These are phyloP conservation scores for Neolamprologus caudopunctatus DNA, from an alignment of 2,113 vertebrate genomes.

Conservation along the genomic window DNA sequence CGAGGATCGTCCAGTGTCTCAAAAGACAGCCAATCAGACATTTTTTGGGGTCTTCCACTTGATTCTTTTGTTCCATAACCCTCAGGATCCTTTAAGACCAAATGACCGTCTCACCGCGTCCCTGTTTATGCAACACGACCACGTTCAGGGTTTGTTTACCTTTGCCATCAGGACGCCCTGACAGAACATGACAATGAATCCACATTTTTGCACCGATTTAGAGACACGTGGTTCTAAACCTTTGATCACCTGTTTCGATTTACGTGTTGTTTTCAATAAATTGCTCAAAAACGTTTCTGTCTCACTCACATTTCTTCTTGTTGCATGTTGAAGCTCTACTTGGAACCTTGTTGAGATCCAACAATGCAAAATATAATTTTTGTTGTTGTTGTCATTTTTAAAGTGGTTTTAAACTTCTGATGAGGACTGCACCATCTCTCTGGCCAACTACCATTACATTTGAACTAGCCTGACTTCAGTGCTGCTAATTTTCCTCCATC, in stretches of 20 bases:
- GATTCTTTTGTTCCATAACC: not conserved
- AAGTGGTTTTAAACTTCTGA: not conserved
- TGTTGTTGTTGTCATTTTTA: not conserved
- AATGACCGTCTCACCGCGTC: accelerated
- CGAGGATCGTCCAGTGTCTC: not conserved
- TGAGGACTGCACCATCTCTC: not conserved
- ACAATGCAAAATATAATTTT: not conserved
- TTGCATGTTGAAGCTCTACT: not conserved
- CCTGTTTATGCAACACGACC: not conserved
- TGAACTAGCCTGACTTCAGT: not conserved
- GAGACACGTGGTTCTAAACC: accelerated
- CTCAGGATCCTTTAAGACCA: not conserved
- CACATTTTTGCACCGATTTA: not conserved
- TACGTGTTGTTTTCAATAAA: not conserved
- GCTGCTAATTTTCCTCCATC: not conserved
- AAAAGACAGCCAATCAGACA: not conserved
- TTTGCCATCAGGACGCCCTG: accelerated
- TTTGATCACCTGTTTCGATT: not conserved
- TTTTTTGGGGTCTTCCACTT: not conserved
- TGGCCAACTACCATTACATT: accelerated
- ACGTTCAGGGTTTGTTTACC: not conserved
- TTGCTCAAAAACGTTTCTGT: not conserved
- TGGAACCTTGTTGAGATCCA: not conserved
- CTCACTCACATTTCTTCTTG: not conserved
- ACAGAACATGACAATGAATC: not conserved